Evolutionary conservation across 2,797 vertebrate genomes (phyloP).

Genomic region (Avahi laniger): DNA sequence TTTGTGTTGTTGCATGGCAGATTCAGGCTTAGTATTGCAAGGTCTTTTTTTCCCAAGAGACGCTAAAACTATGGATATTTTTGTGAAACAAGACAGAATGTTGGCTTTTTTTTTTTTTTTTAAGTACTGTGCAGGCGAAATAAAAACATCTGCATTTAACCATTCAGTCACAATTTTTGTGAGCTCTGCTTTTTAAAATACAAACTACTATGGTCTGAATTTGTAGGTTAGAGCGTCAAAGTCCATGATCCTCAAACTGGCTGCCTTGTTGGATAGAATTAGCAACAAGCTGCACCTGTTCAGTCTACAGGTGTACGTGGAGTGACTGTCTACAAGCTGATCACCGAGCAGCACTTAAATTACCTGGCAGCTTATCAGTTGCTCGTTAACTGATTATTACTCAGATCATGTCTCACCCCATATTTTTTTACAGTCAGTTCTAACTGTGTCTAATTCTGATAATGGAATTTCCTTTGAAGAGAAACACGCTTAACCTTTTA

Average conservation of each 20-base stretch:
- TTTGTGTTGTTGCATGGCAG: neutral
- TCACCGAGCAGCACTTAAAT: neutral
- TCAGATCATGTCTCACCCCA: neutral
- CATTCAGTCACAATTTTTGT: neutral
- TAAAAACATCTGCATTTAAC: neutral
- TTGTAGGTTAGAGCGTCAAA: neutral
- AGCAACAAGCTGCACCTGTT: neutral
- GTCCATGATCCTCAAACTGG: neutral
- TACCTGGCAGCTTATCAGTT: neutral
- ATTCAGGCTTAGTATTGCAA: neutral
- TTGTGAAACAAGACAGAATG: neutral
- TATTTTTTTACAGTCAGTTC: neutral
- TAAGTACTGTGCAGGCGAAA: neutral
- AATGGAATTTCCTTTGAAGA: constrained; percentile 44
- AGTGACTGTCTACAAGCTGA: neutral
- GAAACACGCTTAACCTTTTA: constrained; percentile 17
- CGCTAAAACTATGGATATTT: neutral
- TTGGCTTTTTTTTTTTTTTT: neutral
- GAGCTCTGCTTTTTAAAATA: constrained; percentile 28
- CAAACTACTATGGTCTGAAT: neutral
- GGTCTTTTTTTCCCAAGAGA: neutral
- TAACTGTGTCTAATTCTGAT: neutral
- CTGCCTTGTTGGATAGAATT: neutral
- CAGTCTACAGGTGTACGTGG: neutral
- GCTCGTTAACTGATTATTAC: neutral